phyloP scores from a whole-genome alignment of 2,888 invertebrate species.

The Ophion obscuratus region DNA sequence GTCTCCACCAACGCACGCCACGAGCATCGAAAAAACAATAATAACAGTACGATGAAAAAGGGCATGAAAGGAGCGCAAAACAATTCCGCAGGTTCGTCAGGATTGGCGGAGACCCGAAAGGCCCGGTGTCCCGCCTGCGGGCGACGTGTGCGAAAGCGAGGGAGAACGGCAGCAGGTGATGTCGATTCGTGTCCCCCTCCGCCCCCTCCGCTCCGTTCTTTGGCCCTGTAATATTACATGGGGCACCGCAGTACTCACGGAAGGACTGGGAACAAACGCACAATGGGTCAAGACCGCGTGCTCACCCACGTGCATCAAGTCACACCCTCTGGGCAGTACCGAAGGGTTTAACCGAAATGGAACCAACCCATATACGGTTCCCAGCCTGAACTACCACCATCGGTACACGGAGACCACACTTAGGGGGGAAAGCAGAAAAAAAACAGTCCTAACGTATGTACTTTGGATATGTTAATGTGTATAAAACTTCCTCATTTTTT shows the following conservation, averaged over 20 bases:
- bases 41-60: conserved; percentile 4
- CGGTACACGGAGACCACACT: background rate
- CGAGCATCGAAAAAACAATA: background rate
- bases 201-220: conserved; percentile 21
- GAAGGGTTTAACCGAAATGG: conserved; percentile 57
- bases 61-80: conserved; percentile 53
- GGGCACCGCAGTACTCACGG: conserved; percentile 11
- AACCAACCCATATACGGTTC: conserved; percentile 47
- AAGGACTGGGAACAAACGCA: conserved; percentile 45
- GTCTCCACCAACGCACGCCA: background rate
- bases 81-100: conserved; percentile 63
- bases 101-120: conserved; percentile 70
- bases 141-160: conserved; percentile 72
- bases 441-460: too few relatives aligned
- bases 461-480: too few relatives aligned
- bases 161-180: conserved; percentile 77
- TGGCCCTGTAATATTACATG: conserved; percentile 64
- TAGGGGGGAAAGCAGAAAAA: background rate
- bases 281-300: conserved; percentile 58
- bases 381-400: conserved; percentile 22
- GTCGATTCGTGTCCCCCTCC: conserved; percentile 67
- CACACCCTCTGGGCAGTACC: conserved; percentile 63
- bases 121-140: conserved; percentile 79
- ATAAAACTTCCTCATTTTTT: too few relatives aligned
- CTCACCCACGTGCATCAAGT: conserved; percentile 64